Percentiles rank a stretch among this genome's conserved stretches.
phyloP scores from a whole-genome alignment of 92 coral and sea anemone genomes.

The Virgularia gustaviana region DNA sequence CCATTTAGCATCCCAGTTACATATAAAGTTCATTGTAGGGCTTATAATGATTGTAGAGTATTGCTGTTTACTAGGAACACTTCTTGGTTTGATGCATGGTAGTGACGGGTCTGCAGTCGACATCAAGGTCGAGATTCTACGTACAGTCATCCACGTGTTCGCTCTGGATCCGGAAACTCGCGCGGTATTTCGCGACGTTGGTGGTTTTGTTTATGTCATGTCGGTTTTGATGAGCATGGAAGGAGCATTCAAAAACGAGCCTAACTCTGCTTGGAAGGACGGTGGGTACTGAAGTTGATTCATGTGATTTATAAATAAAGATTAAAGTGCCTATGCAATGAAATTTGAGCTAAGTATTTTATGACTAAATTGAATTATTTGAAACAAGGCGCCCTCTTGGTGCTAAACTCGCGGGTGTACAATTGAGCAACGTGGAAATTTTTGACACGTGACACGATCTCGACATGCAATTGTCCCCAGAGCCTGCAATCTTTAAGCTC shows the following conservation, averaged over 20 bases:
- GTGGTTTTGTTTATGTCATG: slow-evolving; percentile 95
- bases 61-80: slow-evolving; percentile 76
- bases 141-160: slow-evolving; percentile 79
- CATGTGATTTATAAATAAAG: not conserved
- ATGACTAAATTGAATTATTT: no score
- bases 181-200: slow-evolving; percentile 91
- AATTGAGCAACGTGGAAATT: no score
- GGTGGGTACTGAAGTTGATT: slow-evolving; percentile 55
- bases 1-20: no score
- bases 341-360: no score
- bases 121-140: slow-evolving; percentile 76
- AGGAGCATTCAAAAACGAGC: slow-evolving; percentile 69
- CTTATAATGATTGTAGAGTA: not conserved
- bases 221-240: slow-evolving; percentile 90
- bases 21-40: not conserved
- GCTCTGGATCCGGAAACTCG: slow-evolving; percentile 85
- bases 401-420: no score
- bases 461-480: no score
- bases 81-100: slow-evolving; percentile 76
- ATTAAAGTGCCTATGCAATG: not conserved
- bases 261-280: slow-evolving; percentile 56
- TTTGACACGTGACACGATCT: no score
- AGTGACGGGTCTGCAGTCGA: slow-evolving; percentile 59
- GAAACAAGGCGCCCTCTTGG: no score
- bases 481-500: no score